Conservation (phyloP, 2,797 vertebrate species). For the Loris lydekkerianus region DNA sequence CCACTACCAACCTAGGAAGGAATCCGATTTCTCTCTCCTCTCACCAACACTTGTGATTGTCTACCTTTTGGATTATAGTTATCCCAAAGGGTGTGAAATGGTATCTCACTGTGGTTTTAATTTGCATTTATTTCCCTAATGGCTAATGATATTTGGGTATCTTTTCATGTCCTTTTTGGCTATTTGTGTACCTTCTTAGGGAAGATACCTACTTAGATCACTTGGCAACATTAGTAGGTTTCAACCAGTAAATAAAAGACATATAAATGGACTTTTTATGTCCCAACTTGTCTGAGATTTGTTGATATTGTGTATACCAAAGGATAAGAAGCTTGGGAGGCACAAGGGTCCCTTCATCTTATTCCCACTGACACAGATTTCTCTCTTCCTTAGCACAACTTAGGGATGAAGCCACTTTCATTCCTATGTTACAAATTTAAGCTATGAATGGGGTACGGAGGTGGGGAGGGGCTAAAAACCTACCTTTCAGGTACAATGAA, state of each 20-base stretch:
- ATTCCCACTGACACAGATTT: neutral
- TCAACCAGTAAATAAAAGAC: neutral
- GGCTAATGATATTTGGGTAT: neutral
- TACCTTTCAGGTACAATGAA: neutral
- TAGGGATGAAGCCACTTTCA: neutral
- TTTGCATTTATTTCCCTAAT: neutral
- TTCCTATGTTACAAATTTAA: neutral
- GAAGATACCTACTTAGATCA: neutral
- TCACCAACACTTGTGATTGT: neutral
- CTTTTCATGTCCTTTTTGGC: neutral
- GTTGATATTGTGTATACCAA: neutral
- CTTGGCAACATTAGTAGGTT: neutral
- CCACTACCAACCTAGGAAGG: neutral
- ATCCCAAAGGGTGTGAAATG: neutral
- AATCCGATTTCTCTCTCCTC: neutral
- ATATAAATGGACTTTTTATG: neutral
- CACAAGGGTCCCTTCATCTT: neutral
- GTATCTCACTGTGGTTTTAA: neutral
- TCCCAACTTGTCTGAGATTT: neutral
- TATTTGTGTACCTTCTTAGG: neutral
- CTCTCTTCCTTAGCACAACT: conserved; percentile 1
- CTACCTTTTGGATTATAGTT: neutral
- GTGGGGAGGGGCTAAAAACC: neutral
- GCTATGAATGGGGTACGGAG: rapidly evolving
- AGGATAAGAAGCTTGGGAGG: neutral